Evolutionary conservation across 2,888 invertebrate species (phyloP).

Genomic region (Salpingus planirostris): DNA sequence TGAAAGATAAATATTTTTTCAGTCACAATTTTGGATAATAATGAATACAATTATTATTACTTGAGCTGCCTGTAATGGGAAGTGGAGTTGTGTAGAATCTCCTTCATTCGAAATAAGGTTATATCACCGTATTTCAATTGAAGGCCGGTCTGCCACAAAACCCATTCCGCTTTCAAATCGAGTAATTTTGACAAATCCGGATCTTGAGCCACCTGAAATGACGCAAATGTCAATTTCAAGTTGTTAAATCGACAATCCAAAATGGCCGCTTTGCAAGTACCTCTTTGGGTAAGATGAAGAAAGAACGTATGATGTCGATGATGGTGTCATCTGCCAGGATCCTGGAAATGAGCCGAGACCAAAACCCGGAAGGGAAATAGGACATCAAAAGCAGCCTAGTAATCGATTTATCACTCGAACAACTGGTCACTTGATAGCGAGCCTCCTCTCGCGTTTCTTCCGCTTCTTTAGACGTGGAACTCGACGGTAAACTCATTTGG

Average conservation of each 20-base stretch:
- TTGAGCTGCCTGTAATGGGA: constrained; percentile 42
- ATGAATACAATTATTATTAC: constrained; percentile 20
- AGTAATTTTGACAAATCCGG: constrained; percentile 51
- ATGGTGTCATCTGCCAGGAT: constrained; percentile 83
- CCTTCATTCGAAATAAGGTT: constrained; percentile 72
- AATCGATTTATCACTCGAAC: constrained; percentile 51
- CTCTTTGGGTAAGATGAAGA: constrained; percentile 65
- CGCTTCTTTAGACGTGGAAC: too few relatives aligned
- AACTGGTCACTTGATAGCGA: constrained; percentile 35
- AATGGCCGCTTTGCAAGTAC: too few relatives aligned
- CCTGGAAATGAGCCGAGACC: constrained; percentile 90
- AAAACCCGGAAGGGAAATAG: constrained; percentile 97
- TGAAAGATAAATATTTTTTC: too few relatives aligned
- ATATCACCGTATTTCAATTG: constrained; percentile 78
- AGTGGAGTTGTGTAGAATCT: constrained; percentile 54
- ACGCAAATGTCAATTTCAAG: constrained; percentile 31
- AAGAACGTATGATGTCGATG: constrained; percentile 64
- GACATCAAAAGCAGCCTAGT: constrained; percentile 82
- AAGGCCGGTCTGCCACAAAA: constrained; percentile 88
- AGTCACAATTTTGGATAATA: constrained; percentile 4
- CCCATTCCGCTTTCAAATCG: constrained; percentile 76
- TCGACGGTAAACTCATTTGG: constrained; percentile 34
- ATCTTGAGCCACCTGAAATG: constrained; percentile 56
- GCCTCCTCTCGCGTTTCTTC: constrained; percentile 11
- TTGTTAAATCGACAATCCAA: too few relatives aligned